A percentile compares a stretch with the other conserved stretches of the same genome.
Evolutionary conservation across 1,140 invertebrate genomes (phyloP).

Genomic region (Agrilus planipennis): DNA sequence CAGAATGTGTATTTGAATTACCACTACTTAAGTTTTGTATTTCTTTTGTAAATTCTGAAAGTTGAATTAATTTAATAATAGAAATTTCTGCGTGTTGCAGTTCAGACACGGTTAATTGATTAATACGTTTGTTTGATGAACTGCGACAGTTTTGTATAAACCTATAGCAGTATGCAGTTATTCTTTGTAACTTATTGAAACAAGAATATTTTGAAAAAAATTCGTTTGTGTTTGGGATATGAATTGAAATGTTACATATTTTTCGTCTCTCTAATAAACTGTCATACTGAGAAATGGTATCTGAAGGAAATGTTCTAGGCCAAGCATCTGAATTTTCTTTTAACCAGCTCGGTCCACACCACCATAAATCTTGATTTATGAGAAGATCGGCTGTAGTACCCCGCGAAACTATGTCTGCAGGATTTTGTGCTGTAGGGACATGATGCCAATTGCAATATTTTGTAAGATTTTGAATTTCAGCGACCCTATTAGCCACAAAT

Average conservation of each 20-base stretch:
- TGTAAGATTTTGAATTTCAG: conserved; percentile 25
- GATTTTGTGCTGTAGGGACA: conserved; percentile 17
- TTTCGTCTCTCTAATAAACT: too few species aligned
- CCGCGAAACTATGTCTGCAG: conserved; percentile 22
- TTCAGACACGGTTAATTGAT: not conserved
- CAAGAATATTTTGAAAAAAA: not conserved
- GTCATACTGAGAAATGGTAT: too few species aligned
- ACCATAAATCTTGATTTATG: conserved; percentile 19
- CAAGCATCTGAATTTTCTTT: too few species aligned
- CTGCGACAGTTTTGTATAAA: not conserved
- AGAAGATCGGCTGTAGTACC: conserved; percentile 16
- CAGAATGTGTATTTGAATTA: not conserved
- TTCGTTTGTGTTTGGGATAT: too few species aligned
- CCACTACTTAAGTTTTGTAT: not conserved
- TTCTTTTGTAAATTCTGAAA: not conserved
- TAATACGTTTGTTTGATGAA: not conserved
- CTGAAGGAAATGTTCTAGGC: too few species aligned
- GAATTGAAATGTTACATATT: too few species aligned
- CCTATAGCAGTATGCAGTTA: not conserved
- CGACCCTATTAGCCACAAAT: conserved; percentile 25
- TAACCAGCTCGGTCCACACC: too few species aligned
- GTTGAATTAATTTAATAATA: not conserved
- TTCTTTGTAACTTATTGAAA: not conserved
- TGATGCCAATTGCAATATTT: conserved; percentile 4
- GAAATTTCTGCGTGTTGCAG: not conserved